Evolutionary conservation across 37 sponge, comb jelly and placozoan species (phyloP).

Genomic region (Halichondria panicea): DNA sequence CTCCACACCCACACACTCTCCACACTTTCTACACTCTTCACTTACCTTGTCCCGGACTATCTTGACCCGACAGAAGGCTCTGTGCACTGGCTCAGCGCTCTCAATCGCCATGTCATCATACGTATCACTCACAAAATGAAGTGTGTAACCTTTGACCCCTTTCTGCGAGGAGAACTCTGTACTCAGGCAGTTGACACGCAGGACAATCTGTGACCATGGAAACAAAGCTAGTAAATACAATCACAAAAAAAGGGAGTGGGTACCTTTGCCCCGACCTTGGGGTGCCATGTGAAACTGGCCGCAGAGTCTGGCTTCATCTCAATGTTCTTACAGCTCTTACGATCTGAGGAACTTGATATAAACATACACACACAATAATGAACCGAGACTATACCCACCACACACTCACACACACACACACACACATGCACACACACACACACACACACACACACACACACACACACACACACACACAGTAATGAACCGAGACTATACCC

Average conservation of each 20-base stretch:
- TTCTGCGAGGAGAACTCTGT: slow-evolving; percentile 96
- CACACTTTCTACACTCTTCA: background rate
- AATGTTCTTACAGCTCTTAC: slow-evolving; percentile 71
- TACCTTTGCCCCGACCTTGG: slow-evolving; percentile 65
- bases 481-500: no score
- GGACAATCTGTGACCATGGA: slow-evolving; percentile 45
- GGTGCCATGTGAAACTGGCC: slow-evolving; percentile 74
- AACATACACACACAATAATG: no score
- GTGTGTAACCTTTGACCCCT: slow-evolving; percentile 88
- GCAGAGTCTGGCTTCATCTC: slow-evolving; percentile 73
- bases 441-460: no score
- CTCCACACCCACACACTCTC: background rate
- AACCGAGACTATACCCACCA: no score
- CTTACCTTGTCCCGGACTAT: slow-evolving; percentile 93
- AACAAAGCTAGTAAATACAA: no score
- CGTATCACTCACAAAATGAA: slow-evolving; percentile 86
- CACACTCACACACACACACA: no score
- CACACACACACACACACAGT: no score
- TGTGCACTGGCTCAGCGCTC: slow-evolving; percentile 76
- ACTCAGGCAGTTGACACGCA: slow-evolving; percentile 92
- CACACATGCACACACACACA: no score
- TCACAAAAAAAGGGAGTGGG: no score
- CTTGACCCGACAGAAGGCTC: slow-evolving; percentile 86
- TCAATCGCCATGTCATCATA: slow-evolving; percentile 72
- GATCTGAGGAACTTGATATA: slow-evolving; percentile 40